These are phyloP conservation scores for Galemys pyrenaicus DNA, from an alignment of 2,113 vertebrate species.

Conservation along the genomic window DNA sequence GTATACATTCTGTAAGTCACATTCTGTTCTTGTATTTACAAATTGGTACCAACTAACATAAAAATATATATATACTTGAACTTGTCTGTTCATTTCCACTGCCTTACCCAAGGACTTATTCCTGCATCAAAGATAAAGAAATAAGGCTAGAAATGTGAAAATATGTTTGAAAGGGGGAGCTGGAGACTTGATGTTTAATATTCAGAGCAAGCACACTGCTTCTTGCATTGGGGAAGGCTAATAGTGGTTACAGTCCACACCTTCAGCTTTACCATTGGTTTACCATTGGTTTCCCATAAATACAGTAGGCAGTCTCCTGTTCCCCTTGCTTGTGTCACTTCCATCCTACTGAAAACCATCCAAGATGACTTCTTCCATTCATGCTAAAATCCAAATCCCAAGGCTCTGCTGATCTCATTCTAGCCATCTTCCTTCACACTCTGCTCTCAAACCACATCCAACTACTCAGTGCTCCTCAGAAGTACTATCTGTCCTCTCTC, in stretches of 20 bases:
- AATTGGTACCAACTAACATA: neutral
- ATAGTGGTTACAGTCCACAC: fast-evolving
- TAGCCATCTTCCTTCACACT: neutral
- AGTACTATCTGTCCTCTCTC: neutral
- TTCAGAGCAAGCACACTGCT: neutral
- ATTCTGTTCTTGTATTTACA: neutral
- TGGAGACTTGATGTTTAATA: neutral
- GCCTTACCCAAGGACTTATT: neutral
- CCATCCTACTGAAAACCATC: neutral
- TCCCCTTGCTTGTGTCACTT: neutral
- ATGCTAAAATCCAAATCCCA: neutral
- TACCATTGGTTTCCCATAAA: neutral
- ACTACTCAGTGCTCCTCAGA: neutral
- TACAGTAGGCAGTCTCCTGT: too few relatives aligned
- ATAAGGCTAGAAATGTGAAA: neutral
- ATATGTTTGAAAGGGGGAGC: neutral
- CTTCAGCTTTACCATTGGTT: neutral
- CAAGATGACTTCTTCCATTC: neutral
- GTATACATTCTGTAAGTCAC: constrained; percentile 60
- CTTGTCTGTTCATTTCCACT: neutral
- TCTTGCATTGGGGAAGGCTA: neutral
- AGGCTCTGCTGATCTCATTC: neutral
- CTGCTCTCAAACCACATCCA: neutral
- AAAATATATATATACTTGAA: neutral
- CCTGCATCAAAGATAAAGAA: neutral